Conservation (phyloP, 2,113 vertebrate species). For the Gambusia holbrooki region DNA sequence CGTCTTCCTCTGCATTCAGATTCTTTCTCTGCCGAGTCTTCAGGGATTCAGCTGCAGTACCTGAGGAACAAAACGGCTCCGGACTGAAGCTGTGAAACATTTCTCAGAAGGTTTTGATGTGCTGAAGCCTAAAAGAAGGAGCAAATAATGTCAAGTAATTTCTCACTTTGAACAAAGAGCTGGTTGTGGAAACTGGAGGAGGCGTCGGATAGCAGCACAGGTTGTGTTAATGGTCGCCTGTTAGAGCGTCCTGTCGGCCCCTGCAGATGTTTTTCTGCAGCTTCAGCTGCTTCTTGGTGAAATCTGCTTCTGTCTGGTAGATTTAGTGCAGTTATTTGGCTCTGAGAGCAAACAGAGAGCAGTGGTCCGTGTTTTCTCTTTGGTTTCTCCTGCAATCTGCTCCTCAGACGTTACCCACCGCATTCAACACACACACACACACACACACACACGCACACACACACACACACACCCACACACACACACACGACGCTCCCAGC, state of each 20-base stretch:
- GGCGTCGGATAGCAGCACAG: slow-evolving; percentile 35
- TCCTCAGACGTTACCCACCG: slow-evolving; percentile 12
- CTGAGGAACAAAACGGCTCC: neutral
- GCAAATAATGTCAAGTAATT: slow-evolving; percentile 14
- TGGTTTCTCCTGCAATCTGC: slow-evolving; percentile 41
- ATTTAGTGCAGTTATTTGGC: slow-evolving; percentile 16
- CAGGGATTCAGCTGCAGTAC: neutral
- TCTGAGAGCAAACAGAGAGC: slow-evolving; percentile 15
- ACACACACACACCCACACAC: slow-evolving; percentile 14
- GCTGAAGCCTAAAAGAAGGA: neutral
- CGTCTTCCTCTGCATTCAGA: neutral
- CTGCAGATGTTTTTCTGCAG: slow-evolving; percentile 25
- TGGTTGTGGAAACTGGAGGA: slow-evolving; percentile 28
- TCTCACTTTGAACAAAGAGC: slow-evolving; percentile 43
- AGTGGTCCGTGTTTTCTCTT: slow-evolving; percentile 22
- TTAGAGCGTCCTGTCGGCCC: slow-evolving; percentile 14
- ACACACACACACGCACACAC: slow-evolving; percentile 7
- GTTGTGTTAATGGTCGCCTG: slow-evolving; percentile 48
- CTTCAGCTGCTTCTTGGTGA: slow-evolving; percentile 3
- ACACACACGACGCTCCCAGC: slow-evolving; percentile 28
- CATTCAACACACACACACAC: slow-evolving; percentile 11
- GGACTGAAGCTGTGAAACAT: neutral
- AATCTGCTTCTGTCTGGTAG: slow-evolving; percentile 16
- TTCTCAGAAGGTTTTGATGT: neutral
- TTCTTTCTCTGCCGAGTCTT: neutral